Percentiles rank a stretch among this genome's conserved stretches.
phyloP scores from a whole-genome alignment of 2,888 invertebrate species.

The Sinelater perroti region DNA sequence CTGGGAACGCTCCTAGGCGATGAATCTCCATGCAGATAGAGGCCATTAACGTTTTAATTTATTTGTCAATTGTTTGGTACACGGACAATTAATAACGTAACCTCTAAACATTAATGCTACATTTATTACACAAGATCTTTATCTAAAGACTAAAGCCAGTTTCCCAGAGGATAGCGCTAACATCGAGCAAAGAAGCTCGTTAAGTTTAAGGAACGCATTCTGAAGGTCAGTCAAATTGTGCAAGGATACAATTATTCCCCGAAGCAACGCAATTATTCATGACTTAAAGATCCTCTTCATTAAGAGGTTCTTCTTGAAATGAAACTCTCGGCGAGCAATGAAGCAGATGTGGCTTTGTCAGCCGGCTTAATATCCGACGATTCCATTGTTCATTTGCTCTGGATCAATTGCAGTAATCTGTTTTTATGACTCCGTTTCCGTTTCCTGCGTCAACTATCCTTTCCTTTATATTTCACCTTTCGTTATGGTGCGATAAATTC shows the following conservation, averaged over 20 bases:
- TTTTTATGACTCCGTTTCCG: slow-evolving; percentile 30
- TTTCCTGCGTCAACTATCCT: slow-evolving; percentile 27
- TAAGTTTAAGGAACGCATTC: background rate
- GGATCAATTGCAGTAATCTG: slow-evolving; percentile 29
- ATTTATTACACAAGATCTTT: too few relatives aligned
- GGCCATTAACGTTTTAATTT: too few relatives aligned
- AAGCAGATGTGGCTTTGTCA: slow-evolving; percentile 40
- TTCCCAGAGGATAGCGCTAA: too few relatives aligned
- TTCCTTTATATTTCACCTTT: slow-evolving; percentile 19
- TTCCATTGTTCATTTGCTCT: slow-evolving; percentile 47
- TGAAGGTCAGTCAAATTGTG: background rate
- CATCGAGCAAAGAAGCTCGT: background rate
- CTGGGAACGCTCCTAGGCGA: too few relatives aligned
- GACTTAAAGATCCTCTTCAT: slow-evolving; percentile 37
- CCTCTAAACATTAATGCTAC: too few relatives aligned
- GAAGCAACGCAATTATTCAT: slow-evolving; percentile 34
- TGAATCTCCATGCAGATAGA: too few relatives aligned
- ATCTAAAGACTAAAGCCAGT: too few relatives aligned
- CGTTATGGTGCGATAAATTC: slow-evolving; percentile 14
- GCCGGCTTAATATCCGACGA: slow-evolving; percentile 44
- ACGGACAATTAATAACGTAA: too few relatives aligned
- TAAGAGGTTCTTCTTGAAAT: slow-evolving; percentile 32
- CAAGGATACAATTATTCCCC: slow-evolving; percentile 10
- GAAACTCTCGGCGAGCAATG: slow-evolving; percentile 37
- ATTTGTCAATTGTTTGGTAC: too few relatives aligned